These are phyloP conservation scores for Drosophila greeni DNA, from an alignment of 2,888 invertebrate species.

Conservation along the genomic window DNA sequence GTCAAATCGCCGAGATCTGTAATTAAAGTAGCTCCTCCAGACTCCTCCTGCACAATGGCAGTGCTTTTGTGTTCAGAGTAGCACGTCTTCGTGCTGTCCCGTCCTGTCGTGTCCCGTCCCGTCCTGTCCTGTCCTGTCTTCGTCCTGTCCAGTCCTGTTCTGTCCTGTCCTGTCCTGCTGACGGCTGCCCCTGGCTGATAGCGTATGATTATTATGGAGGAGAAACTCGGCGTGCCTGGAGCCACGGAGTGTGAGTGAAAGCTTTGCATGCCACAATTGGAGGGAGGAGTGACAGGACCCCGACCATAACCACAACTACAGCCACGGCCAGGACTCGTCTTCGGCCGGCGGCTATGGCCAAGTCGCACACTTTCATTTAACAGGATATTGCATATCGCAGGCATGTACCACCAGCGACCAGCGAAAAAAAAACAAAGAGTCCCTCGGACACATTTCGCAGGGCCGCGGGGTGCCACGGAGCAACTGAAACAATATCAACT, in stretches of 20 bases:
- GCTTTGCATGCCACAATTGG: conserved; percentile 8
- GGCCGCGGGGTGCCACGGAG: conserved; percentile 7
- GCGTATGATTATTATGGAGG: conserved; percentile 13
- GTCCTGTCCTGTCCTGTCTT: background rate
- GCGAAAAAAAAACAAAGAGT: background rate
- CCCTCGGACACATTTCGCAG: background rate
- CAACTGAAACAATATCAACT: conserved; percentile 36
- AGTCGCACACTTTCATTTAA: conserved; percentile 34
- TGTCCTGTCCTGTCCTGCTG: background rate
- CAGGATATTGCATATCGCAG: conserved; percentile 50
- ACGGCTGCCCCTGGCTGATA: conserved; percentile 8
- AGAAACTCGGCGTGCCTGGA: conserved; percentile 1
- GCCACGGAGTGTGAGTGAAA: background rate
- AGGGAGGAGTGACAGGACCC: conserved; percentile 2
- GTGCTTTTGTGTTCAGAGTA: background rate
- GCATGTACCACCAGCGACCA: background rate
- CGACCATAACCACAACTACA: background rate
- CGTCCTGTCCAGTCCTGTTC: too few relatives aligned
- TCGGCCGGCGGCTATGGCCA: conserved; percentile 14
- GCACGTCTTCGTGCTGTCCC: background rate
- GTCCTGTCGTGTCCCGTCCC: background rate
- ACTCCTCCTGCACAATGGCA: background rate
- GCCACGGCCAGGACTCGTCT: background rate
- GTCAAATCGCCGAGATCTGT: conserved; percentile 1
- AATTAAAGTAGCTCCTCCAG: conserved; percentile 6